Evolutionary conservation across 2,888 invertebrate species (phyloP), one percentile per base, ranked within the genome.

Genomic region (Metalampra italica): DNA sequence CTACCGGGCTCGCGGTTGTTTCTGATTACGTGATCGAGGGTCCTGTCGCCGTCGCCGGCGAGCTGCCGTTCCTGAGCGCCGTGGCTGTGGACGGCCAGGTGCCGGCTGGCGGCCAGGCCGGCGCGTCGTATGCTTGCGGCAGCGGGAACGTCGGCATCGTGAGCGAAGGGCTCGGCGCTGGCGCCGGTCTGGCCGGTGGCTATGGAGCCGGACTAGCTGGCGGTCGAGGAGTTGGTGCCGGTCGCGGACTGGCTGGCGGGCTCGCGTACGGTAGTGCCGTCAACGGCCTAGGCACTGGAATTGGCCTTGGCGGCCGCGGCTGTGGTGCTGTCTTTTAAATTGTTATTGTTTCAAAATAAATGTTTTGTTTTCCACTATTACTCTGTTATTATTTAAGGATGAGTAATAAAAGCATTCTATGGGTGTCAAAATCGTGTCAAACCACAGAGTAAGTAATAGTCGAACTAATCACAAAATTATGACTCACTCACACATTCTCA

Each of bases 11-110:
- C 9, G 54, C 59, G 3, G 56, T 68, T 1, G 14, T 58, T 2
- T 72, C 76, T 40, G 74, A 75, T 38, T 76, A 76, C 47, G 60
- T 57, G 1, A 70, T 65, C 50, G 71, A 71, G 49, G 77, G 76
- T 3, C 46, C 56, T n/a, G 50, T 76, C n/a, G 46, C 53, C 7
- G 67, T 71, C 0, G 57, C 58, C 36, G 77, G 77, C 46, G 63
- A 70, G 44, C 51, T 77, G 14, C 76, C 72, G 3, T 72, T 75
- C 59, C 47, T 72, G 0, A 68, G 72, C 2, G 57, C 71, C 9
- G 68, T 73, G 0, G 69, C 51, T 3, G 43, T 78, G 12, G 67
- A 75, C 42, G 72, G 75, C 7, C 55, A 55, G 9, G 40, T 75
- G 7, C 66, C 71, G 1, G 64, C 70, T 1, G 62, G 57, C 12